These are phyloP conservation scores for Pteropus rufus DNA, from an alignment of 2,797 vertebrate genomes.

Conservation along the genomic window DNA sequence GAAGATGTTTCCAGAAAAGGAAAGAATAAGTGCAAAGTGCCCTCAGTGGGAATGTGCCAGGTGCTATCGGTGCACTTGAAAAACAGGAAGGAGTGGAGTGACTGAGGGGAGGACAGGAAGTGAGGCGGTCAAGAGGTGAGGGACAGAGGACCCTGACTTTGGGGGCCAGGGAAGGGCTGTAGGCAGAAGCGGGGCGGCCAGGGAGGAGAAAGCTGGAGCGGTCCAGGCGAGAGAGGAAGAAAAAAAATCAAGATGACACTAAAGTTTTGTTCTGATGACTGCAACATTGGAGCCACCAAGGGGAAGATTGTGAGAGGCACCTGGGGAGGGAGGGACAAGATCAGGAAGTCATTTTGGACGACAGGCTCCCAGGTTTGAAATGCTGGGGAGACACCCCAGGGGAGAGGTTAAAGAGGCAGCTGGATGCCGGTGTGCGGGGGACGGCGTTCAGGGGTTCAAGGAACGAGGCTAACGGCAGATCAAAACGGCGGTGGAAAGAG, in stretches of 20 bases:
- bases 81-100: not conserved
- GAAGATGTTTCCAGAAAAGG: not conserved
- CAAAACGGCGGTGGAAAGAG: not conserved
- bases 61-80: not conserved
- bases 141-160: not conserved
- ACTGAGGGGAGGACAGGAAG: not conserved
- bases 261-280: not conserved
- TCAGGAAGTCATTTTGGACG: not conserved
- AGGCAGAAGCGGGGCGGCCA: not conserved
- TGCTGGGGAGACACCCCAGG: not conserved
- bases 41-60: fast-evolving
- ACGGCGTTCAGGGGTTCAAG: not conserved
- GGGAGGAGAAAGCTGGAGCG: not conserved
- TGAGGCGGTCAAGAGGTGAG: not conserved
- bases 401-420: not conserved
- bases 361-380: not conserved
- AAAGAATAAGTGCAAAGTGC: not conserved
- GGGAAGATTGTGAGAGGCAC: not conserved
- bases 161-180: not conserved
- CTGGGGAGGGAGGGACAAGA: not conserved
- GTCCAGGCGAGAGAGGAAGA: not conserved
- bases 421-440: not conserved
- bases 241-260: not conserved
- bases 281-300: not conserved
- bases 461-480: not conserved